phyloP scores from a whole-genome alignment of 2,797 vertebrate species.

The Botia almorhae region DNA sequence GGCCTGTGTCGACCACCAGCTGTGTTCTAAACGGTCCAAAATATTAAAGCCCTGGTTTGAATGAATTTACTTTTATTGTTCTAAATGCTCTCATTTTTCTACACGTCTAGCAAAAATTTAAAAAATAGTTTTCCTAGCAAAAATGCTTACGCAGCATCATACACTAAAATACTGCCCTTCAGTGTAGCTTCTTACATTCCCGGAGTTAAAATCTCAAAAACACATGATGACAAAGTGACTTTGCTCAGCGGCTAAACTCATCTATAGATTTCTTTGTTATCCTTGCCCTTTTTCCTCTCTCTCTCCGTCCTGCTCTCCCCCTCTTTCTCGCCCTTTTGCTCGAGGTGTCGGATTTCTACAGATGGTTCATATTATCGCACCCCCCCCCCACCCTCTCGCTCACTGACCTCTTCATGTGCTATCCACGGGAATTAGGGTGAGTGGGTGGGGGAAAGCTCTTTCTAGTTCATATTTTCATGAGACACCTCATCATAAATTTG shows the following conservation, averaged over 20 bases:
- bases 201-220: conserved; percentile 21
- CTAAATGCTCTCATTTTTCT: no score
- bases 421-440: conserved; percentile 62
- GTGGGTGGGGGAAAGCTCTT: conserved; percentile 56
- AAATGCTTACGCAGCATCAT: no score
- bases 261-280: conserved; percentile 78
- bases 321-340: conserved; percentile 56
- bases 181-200: no score
- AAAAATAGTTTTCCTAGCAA: no score
- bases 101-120: no score
- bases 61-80: background rate
- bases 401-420: conserved; percentile 72
- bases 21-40: background rate
- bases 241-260: conserved; percentile 61
- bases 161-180: no score
- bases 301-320: conserved; percentile 9
- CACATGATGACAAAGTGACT: conserved; percentile 4
- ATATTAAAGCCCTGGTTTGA: background rate
- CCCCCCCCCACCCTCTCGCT: conserved; percentile 58
- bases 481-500: conserved; percentile 28
- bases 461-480: conserved; percentile 62
- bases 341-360: conserved; percentile 83
- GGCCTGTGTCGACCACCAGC: conserved; percentile 2
- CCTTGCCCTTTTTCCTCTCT: conserved; percentile 54
- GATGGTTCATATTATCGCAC: conserved; percentile 83